Conservation (phyloP, 2,113 vertebrate genomes). For the Triplophysa rosa region DNA sequence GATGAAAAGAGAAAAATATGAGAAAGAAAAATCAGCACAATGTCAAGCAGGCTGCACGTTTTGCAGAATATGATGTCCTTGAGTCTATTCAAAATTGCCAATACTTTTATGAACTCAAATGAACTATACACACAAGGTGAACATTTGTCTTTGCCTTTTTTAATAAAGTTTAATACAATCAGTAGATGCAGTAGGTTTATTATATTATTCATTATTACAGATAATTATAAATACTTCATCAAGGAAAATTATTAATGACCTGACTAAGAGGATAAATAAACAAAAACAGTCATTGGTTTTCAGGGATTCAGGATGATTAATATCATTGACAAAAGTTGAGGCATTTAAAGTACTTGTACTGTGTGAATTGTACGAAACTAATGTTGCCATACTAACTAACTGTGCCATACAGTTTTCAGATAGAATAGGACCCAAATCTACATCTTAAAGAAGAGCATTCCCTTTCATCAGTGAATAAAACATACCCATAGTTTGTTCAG, state of each 20-base stretch:
- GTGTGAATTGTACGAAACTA: not conserved
- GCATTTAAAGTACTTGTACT: too few species aligned
- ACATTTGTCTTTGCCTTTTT: not conserved
- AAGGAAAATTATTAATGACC: too few species aligned
- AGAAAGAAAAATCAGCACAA: not conserved
- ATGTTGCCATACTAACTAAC: too few species aligned
- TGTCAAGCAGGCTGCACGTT: not conserved
- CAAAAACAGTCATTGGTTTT: too few species aligned
- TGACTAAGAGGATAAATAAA: too few species aligned
- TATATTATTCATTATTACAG: not conserved
- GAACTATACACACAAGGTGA: not conserved
- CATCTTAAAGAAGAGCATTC: too few species aligned
- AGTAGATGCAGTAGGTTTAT: not conserved
- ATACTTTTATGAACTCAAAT: not conserved
- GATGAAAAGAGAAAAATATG: conserved; percentile 8
- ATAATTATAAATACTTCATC: too few species aligned
- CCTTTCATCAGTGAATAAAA: not conserved
- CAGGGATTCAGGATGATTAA: too few species aligned
- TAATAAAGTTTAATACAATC: too few species aligned
- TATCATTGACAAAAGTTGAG: too few species aligned
- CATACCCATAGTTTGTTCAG: not conserved
- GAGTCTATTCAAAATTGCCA: conserved; percentile 4
- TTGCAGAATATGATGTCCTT: not conserved
- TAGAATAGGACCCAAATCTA: too few species aligned
- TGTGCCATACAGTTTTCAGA: too few species aligned